Conservation (phyloP, 2,797 vertebrate species). For the Geotrypetes seraphini region DNA sequence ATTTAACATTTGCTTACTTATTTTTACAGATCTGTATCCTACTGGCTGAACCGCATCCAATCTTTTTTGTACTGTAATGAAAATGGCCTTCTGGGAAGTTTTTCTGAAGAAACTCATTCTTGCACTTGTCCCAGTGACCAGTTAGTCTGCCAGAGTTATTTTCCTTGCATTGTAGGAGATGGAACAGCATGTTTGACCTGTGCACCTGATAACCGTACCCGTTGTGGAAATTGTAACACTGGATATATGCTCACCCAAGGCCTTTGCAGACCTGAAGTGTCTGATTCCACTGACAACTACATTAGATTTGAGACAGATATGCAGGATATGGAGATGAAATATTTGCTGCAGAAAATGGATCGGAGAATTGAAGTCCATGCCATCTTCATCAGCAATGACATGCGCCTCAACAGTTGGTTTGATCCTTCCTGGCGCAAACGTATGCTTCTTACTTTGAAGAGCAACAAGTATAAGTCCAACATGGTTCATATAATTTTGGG, state of each 20-base stretch:
- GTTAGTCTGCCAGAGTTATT: conserved; percentile 65
- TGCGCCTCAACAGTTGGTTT: conserved; percentile 97
- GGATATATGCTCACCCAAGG: conserved; percentile 83
- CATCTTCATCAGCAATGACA: conserved; percentile 96
- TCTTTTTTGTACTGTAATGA: conserved; percentile 91
- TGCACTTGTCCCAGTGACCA: conserved; percentile 85
- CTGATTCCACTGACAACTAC: conserved; percentile 90
- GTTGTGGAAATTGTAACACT: conserved; percentile 80
- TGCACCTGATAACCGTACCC: conserved; percentile 81
- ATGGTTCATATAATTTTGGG: conserved; percentile 93
- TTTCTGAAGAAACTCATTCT: conserved; percentile 83
- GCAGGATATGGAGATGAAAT: conserved; percentile 86
- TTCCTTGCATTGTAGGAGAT: conserved; percentile 77
- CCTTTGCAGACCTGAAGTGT: conserved; percentile 80
- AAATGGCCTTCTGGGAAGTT: conserved; percentile 84
- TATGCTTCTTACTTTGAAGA: conserved; percentile 92
- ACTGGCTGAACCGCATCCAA: conserved; percentile 86
- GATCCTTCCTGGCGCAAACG: conserved; percentile 92
- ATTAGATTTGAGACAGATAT: conserved; percentile 91
- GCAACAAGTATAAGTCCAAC: conserved; percentile 96
- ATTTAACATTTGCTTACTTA: neutral
- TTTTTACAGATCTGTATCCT: conserved; percentile 68
- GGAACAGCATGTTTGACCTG: conserved; percentile 67
- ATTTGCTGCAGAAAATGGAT: conserved; percentile 82
- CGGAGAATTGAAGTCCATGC: conserved; percentile 86